Conservation (phyloP, 2,888 invertebrate genomes). For the Slavum lentiscoides region DNA sequence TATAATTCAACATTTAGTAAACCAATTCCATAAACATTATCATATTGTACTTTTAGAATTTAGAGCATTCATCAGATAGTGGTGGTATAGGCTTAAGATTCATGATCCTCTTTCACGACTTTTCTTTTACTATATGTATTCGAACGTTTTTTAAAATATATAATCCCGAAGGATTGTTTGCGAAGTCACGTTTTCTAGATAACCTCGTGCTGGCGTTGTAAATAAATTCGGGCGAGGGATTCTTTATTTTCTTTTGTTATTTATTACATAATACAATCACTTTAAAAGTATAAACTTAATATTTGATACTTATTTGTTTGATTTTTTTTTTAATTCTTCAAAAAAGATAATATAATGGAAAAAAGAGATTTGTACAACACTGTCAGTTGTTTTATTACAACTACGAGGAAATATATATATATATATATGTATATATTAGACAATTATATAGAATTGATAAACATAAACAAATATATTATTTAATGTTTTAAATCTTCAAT, state of each 20-base stretch:
- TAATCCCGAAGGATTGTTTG: neutral
- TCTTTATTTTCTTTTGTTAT: neutral
- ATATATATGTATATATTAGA: too few relatives aligned
- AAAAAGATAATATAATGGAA: neutral
- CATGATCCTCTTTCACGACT: neutral
- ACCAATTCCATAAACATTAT: neutral
- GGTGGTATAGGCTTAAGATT: neutral
- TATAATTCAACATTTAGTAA: neutral
- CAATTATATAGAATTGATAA: neutral
- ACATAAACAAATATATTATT: neutral
- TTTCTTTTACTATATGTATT: neutral
- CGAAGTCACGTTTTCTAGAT: constrained; percentile 7
- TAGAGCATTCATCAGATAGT: neutral
- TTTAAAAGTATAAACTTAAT: neutral
- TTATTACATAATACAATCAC: neutral
- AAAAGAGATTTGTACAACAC: neutral
- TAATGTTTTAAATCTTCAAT: neutral
- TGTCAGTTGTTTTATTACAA: neutral
- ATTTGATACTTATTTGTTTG: neutral
- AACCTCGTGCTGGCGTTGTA: neutral
- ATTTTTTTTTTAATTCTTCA: neutral
- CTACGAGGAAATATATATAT: neutral
- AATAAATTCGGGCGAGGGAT: neutral
- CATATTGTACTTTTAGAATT: neutral
- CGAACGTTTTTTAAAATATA: neutral